Conservation (phyloP, 2,888 invertebrate genomes). For the Apodemia duryi region DNA sequence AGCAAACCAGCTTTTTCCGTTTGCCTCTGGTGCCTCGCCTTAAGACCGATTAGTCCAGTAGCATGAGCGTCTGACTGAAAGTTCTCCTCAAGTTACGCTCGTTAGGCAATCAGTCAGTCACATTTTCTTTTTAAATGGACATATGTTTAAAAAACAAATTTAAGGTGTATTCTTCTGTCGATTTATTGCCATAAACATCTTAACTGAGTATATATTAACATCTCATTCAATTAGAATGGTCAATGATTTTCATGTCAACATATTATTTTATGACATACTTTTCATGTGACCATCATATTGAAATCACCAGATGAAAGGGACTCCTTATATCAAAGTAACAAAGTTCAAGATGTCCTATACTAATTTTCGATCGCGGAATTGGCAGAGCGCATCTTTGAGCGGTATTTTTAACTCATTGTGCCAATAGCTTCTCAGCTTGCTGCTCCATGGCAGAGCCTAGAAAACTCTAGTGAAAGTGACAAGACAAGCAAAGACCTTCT, state of each 20-base stretch:
- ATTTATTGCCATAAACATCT: neutral
- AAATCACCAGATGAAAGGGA: constrained; percentile 23
- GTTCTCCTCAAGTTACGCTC: too few relatives aligned
- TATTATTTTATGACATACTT: constrained; percentile 17
- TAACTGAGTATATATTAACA: neutral
- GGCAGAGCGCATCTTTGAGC: constrained; percentile 77
- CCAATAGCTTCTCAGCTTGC: constrained; percentile 64
- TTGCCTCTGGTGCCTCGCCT: too few relatives aligned
- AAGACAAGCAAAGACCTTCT: constrained; percentile 38
- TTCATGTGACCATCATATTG: constrained; percentile 20
- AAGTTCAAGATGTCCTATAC: constrained; percentile 68
- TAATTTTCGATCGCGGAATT: constrained; percentile 59
- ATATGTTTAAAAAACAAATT: too few relatives aligned
- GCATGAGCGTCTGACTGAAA: too few relatives aligned
- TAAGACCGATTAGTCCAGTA: too few relatives aligned
- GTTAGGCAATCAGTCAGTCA: too few relatives aligned
- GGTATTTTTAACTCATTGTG: constrained; percentile 79
- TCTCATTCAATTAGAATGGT: constrained; percentile 4
- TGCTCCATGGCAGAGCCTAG: constrained; percentile 63
- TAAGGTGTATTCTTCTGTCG: too few relatives aligned
- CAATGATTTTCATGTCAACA: constrained; percentile 9
- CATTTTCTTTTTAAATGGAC: too few relatives aligned
- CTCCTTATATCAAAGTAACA: constrained; percentile 54
- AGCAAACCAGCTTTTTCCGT: too few relatives aligned
- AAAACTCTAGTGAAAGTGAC: constrained; percentile 69